phyloP scores from a whole-genome alignment of 2,113 vertebrate species.

The Clarias batrachus region DNA sequence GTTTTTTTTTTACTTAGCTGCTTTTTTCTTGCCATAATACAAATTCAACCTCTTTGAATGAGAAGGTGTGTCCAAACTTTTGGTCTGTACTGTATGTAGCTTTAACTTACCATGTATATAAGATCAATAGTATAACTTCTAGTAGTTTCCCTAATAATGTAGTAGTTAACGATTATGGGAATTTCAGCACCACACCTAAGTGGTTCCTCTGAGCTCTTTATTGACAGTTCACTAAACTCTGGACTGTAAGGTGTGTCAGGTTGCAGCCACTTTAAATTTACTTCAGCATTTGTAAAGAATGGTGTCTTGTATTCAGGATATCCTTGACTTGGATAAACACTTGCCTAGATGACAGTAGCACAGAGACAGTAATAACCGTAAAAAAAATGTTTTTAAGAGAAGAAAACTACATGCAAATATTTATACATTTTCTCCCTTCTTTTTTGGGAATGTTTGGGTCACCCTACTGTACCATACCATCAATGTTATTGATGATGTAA shows the following conservation, averaged over 20 bases:
- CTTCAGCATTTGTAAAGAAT: background rate
- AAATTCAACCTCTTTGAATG: no score
- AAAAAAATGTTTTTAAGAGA: background rate
- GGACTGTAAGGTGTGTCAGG: slow-evolving; percentile 36
- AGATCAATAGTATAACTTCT: slow-evolving; percentile 49
- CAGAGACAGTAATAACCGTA: background rate
- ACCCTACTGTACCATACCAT: slow-evolving; percentile 50
- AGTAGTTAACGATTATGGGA: slow-evolving; percentile 58
- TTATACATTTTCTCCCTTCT: background rate
- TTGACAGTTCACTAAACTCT: slow-evolving; percentile 57
- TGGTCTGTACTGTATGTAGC: no score
- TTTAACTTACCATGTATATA: slow-evolving; percentile 65
- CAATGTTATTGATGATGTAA: slow-evolving; percentile 21
- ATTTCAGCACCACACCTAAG: slow-evolving; percentile 57
- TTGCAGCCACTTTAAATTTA: slow-evolving; percentile 11
- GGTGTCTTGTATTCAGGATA: fast-evolving
- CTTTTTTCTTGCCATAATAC: no score
- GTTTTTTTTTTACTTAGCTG: no score
- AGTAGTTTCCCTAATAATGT: slow-evolving; percentile 58
- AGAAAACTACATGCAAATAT: background rate
- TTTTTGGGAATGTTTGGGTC: background rate
- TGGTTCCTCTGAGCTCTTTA: slow-evolving; percentile 47
- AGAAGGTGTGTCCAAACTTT: no score
- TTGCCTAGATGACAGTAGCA: slow-evolving; percentile 51
- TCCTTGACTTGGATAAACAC: fast-evolving